Evolutionary conservation across 2,113 vertebrate genomes (phyloP).

Genomic region (Vireo altiloquus): DNA sequence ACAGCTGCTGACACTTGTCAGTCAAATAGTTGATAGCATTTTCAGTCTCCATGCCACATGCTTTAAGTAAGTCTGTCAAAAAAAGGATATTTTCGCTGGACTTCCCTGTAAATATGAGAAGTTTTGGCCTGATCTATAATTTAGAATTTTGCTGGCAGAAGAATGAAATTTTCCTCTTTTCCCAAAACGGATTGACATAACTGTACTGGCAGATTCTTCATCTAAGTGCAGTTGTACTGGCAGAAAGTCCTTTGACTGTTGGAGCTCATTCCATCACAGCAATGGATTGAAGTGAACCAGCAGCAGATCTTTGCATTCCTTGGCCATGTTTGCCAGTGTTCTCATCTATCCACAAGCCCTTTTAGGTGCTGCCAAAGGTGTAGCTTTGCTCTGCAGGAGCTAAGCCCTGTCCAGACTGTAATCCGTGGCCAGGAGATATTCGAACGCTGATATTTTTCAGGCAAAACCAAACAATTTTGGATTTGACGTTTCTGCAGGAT

Average conservation of each 20-base stretch:
- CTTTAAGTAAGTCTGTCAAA: constrained; percentile 66
- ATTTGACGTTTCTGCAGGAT: background rate
- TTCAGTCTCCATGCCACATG: constrained; percentile 68
- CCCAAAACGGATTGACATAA: constrained; percentile 52
- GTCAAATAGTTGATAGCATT: constrained; percentile 71
- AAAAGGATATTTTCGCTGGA: constrained; percentile 61
- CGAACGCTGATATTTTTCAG: background rate
- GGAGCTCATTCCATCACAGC: background rate
- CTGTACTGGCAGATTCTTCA: constrained; percentile 43
- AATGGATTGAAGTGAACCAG: background rate
- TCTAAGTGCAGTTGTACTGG: constrained; percentile 52
- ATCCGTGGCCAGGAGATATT: background rate
- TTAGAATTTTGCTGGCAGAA: constrained; percentile 64
- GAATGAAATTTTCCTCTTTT: constrained; percentile 28
- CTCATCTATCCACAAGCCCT: background rate
- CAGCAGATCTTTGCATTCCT: background rate
- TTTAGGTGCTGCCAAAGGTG: background rate
- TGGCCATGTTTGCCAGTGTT: background rate
- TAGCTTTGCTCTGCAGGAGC: background rate
- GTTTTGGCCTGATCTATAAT: constrained; percentile 62
- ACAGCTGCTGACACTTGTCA: constrained; percentile 72
- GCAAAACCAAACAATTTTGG: background rate
- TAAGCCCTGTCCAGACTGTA: background rate
- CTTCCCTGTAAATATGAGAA: constrained; percentile 64
- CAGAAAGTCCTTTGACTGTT: constrained; percentile 48